These are phyloP conservation scores for Lasiommata megera DNA, from an alignment of 2,888 invertebrate species.

Conservation along the genomic window DNA sequence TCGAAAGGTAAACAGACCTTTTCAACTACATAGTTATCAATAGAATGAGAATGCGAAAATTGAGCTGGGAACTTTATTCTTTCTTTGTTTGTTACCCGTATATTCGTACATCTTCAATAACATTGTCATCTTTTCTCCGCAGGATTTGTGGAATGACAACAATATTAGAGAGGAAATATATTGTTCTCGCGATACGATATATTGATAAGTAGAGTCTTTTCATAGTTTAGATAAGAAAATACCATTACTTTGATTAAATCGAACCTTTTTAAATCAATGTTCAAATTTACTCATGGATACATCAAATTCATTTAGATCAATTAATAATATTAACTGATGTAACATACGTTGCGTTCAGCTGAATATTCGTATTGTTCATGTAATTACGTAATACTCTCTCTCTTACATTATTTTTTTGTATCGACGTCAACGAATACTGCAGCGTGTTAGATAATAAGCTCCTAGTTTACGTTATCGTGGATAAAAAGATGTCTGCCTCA, in stretches of 20 bases:
- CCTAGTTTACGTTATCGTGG: too few species aligned
- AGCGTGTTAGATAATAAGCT: too few species aligned
- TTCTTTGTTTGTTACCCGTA: conserved; percentile 52
- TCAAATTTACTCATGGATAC: not conserved
- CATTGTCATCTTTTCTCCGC: conserved; percentile 50
- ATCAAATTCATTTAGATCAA: too few species aligned
- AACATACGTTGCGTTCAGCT: too few species aligned
- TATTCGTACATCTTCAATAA: conserved; percentile 55
- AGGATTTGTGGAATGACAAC: conserved; percentile 52
- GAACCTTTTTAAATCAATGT: not conserved
- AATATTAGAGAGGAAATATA: conserved; percentile 57
- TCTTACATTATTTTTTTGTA: too few species aligned
- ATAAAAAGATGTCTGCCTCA: too few species aligned
- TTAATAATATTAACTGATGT: too few species aligned
- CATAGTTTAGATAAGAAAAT: conserved; percentile 1
- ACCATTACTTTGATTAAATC: conserved; percentile 5
- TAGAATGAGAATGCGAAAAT: conserved; percentile 28
- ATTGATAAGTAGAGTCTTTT: conserved; percentile 10
- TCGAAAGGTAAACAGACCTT: conserved; percentile 8
- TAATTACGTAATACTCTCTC: too few species aligned
- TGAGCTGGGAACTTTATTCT: conserved; percentile 34
- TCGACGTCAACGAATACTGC: too few species aligned
- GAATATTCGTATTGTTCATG: too few species aligned
- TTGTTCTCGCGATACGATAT: conserved; percentile 24
- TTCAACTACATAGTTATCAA: conserved; percentile 20